Evolutionary conservation across 2,113 vertebrate genomes (phyloP), one percentile per base, ranked within the genome.

Genomic region (Nibea albiflora): DNA sequence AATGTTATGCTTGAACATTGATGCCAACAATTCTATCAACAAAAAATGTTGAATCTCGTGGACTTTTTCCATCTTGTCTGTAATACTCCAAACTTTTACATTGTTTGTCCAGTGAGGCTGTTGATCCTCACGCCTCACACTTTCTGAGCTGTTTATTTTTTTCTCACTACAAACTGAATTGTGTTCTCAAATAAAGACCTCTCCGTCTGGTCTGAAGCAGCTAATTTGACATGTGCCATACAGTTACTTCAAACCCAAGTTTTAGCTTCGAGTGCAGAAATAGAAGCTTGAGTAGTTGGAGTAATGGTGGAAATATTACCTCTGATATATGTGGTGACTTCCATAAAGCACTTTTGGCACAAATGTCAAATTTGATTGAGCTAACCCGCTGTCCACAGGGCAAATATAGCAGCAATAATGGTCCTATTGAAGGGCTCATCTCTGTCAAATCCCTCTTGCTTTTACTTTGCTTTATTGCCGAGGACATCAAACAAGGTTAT

Each of bases 281-380:
- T 68, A 28, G 42, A 84, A 28, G 11, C 53, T 54, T 50, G 28
- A 73, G 47, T 14, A 49, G 64, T 19, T 78, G 20, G 28, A 58
- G 19, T 28, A 47, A 84, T 53, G 16, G 24, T 47, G 0, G 3
- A 44, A 58, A 19, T 80, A 76, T 61, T 20, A 28, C 46, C 53
- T 52, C 17, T 75, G 58, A 65, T 58, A 53, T 28, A 80, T 76
- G 56, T 26, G 39, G 46, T 53, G 61, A 49, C 62, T 67, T 73
- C 68, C 49, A 57, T 46, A 50, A 80, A 80, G 60, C 44, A 65
- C 58, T 31, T 71, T 35, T 71, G 71, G 83, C 22, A 80, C 52
- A 64, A 63, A 70, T 66, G 62, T 78, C 58, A 76, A 11, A 63
- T 50, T 63, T 64, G 74, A 85, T 69, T 47, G 31, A 52, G 11